Evolutionary conservation across 2,113 vertebrate genomes (phyloP), one percentile per base, ranked within the genome.

Genomic region (Ameiurus melas): DNA sequence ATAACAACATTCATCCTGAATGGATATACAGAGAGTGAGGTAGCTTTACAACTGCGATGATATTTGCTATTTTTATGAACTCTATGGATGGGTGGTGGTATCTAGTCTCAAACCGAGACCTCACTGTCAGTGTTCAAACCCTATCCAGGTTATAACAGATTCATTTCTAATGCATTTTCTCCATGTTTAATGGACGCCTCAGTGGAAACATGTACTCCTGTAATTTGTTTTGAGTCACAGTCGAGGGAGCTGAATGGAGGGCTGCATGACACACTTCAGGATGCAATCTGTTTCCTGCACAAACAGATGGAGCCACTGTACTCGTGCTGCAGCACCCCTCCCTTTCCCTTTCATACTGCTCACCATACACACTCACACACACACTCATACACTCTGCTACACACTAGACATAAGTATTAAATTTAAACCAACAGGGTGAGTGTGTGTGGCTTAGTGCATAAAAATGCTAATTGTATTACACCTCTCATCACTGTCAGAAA

Each of bases 261-360:
- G 70, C 55, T 84, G 86, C 62, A 55, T 55, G 77, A 88, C 89
- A 75, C 57, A 79, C 87, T 88, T 68, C 85, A 91, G 90, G 90
- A 91, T 87, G 85, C 90, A 91, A 91, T 94, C 93, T 94, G 95
- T 94, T 95, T 96, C 95, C 95, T 95, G 94, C 92, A 92, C 89
- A 92, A 94, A 93, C 94, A 95, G 94, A 95, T 95, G 93, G 93
- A 91, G 87, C 89, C 90, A 86, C 91, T 84, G 89, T 88, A 86
- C 89, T 86, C 92, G 88, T 91, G 68, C 82, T 79, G 68, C 88
- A 84, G 85, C 89, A 91, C 75, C 86, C 85, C 90, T 87, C 81
- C 90, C 84, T 91, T 86, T 55, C 87, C 82, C 87, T 87, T 85
- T 77, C 36, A 85, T 77, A 77, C 47, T 22, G 51, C 79, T 36